Percentiles rank a stretch among this genome's conserved stretches.
phyloP scores from a whole-genome alignment of 2,113 vertebrate genomes.

The Mesitornis unicolor region DNA sequence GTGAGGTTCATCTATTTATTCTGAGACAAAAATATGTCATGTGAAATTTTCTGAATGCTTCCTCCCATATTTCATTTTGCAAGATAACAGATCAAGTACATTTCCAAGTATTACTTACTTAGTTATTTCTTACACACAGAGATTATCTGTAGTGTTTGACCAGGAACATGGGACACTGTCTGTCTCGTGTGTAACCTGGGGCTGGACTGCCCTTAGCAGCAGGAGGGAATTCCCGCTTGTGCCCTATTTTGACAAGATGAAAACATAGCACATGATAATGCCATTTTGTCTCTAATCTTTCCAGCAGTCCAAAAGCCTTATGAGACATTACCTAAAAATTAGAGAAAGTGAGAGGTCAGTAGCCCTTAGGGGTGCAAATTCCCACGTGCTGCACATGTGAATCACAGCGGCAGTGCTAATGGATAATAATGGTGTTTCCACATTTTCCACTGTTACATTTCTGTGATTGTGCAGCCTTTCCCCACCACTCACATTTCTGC shows the following conservation, averaged over 20 bases:
- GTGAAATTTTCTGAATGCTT: not conserved
- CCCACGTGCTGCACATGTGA: not conserved
- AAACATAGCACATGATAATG: not conserved
- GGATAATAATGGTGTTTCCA: not conserved
- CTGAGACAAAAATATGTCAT: not conserved
- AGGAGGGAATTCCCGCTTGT: not conserved
- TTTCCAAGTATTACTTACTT: not conserved
- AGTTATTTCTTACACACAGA: accelerated
- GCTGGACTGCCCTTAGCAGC: not conserved
- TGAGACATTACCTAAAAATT: too few species aligned
- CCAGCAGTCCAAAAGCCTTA: not conserved
- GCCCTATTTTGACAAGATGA: not conserved
- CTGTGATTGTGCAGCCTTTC: not conserved
- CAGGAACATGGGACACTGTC: not conserved
- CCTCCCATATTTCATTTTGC: not conserved
- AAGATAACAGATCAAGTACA: not conserved
- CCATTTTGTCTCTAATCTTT: not conserved
- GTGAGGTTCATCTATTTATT: not conserved
- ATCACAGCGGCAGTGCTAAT: not conserved
- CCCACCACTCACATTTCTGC: not conserved
- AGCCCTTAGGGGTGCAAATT: not conserved
- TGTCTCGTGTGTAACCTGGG: too few species aligned
- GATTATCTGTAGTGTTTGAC: not conserved
- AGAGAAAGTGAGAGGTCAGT: not conserved
- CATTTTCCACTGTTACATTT: not conserved